Conservation (phyloP, 2,113 vertebrate genomes). For the Tinamus guttatus region DNA sequence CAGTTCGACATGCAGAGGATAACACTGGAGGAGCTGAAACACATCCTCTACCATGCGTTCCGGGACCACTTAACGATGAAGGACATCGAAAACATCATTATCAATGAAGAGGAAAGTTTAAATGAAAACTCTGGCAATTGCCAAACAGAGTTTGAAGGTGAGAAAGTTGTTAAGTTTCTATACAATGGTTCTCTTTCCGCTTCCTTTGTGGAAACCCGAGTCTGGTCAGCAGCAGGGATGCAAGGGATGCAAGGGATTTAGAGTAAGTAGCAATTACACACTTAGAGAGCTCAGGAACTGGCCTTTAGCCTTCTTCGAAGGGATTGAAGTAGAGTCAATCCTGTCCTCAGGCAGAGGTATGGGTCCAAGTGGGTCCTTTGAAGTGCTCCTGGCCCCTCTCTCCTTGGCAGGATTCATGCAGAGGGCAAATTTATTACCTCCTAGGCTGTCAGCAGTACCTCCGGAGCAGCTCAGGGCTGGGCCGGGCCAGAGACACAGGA, state of each 20-base stretch:
- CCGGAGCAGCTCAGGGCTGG: not conserved
- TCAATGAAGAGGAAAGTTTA: conserved; percentile 96
- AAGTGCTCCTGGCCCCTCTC: not conserved
- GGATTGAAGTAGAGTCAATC: not conserved
- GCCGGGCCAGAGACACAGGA: not conserved
- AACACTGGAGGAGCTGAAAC: conserved; percentile 97
- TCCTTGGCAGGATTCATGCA: not conserved
- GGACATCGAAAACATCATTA: conserved; percentile 99
- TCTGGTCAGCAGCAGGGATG: fast-evolving
- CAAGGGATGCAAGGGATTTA: not conserved
- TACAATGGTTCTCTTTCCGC: not conserved
- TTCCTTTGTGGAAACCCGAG: fast-evolving
- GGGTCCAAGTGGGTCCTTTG: not conserved
- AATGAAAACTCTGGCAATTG: conserved; percentile 96
- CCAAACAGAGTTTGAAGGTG: conserved; percentile 96
- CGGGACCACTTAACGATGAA: conserved; percentile 98
- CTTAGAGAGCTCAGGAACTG: not conserved
- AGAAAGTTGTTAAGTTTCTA: not conserved
- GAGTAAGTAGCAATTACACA: not conserved
- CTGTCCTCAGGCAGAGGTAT: not conserved
- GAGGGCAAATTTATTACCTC: not conserved
- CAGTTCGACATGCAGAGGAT: conserved; percentile 99
- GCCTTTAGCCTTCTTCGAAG: fast-evolving
- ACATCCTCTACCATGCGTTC: conserved; percentile 98
- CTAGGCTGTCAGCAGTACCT: not conserved